Percentiles rank a stretch among this genome's conserved stretches.
phyloP scores from a whole-genome alignment of 2,797 vertebrate genomes.

The Pipistrellus pipistrellus region DNA sequence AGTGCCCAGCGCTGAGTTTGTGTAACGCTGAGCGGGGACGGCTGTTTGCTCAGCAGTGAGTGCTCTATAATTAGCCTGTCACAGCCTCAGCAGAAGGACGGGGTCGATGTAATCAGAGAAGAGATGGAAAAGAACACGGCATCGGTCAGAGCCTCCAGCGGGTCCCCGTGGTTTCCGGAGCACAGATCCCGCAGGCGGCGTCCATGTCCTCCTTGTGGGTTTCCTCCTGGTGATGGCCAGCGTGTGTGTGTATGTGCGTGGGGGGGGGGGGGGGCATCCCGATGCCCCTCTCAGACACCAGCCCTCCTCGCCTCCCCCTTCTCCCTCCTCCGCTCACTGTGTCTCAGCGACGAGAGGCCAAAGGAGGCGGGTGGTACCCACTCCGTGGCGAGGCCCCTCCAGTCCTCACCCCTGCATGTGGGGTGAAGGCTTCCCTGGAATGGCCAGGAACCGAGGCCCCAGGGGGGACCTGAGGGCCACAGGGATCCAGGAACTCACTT shows the following conservation, averaged over 20 bases:
- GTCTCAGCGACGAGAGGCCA: background rate
- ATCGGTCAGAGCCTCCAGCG: slow-evolving; percentile 70
- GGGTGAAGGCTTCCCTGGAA: too few relatives aligned
- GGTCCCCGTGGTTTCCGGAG: slow-evolving; percentile 75
- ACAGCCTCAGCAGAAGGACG: slow-evolving; percentile 83
- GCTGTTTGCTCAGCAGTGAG: slow-evolving; percentile 83
- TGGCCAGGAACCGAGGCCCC: background rate
- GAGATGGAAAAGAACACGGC: slow-evolving; percentile 81
- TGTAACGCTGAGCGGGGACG: slow-evolving; percentile 76
- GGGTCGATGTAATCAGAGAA: slow-evolving; percentile 84
- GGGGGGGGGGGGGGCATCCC: too few relatives aligned
- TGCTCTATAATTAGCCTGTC: slow-evolving; percentile 85
- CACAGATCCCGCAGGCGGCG: slow-evolving; percentile 33
- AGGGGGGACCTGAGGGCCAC: background rate
- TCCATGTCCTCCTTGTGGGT: slow-evolving; percentile 43
- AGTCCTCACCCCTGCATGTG: background rate
- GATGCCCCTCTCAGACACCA: background rate
- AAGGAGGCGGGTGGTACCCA: background rate
- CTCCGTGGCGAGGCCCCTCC: background rate
- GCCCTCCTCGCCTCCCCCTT: background rate
- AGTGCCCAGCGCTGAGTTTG: slow-evolving; percentile 71
- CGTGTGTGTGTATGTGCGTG: background rate
- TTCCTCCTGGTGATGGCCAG: slow-evolving; percentile 62
- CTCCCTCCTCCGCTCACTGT: background rate
- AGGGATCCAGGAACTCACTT: background rate